Evolutionary conservation across 2,888 invertebrate species (phyloP).

Genomic region (Sussaba pulchella): DNA sequence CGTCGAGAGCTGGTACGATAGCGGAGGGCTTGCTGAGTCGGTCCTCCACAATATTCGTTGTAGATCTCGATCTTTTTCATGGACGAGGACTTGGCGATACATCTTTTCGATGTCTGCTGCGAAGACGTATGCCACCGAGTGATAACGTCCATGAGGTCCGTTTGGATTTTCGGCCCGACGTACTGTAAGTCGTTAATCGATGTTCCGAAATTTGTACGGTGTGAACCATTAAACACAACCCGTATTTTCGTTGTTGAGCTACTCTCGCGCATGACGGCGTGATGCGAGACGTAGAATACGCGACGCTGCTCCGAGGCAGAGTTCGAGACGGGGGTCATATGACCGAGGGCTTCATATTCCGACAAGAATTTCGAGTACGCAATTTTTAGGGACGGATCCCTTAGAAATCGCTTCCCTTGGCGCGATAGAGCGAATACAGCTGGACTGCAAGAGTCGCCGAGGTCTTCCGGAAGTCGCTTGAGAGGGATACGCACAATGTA

Average conservation of each 20-base stretch:
- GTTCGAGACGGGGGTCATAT: background rate
- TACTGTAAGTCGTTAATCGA: slow-evolving; percentile 27
- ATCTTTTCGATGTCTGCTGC: slow-evolving; percentile 63
- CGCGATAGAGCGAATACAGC: slow-evolving; percentile 20
- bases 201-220: background rate
- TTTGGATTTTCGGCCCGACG: slow-evolving; percentile 1
- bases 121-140: slow-evolving; percentile 12
- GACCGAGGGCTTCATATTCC: background rate
- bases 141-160: slow-evolving; percentile 25
- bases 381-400: background rate
- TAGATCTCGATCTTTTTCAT: background rate
- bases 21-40: slow-evolving; percentile 17
- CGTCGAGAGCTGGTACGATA: background rate
- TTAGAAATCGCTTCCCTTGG: slow-evolving; percentile 6
- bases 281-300: slow-evolving; percentile 16
- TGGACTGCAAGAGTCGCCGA: slow-evolving; percentile 12
- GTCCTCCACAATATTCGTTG: background rate
- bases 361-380: slow-evolving; percentile 29
- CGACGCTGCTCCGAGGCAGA: slow-evolving; percentile 15
- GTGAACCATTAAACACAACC: slow-evolving; percentile 26
- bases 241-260: slow-evolving; percentile 33
- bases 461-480: slow-evolving; percentile 3
- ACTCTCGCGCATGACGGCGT: slow-evolving; percentile 22
- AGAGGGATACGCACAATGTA: slow-evolving; percentile 44
- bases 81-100: background rate